These are phyloP conservation scores for Globodera ellingtonae DNA, from an alignment of 1,140 invertebrate genomes.

Conservation along the genomic window DNA sequence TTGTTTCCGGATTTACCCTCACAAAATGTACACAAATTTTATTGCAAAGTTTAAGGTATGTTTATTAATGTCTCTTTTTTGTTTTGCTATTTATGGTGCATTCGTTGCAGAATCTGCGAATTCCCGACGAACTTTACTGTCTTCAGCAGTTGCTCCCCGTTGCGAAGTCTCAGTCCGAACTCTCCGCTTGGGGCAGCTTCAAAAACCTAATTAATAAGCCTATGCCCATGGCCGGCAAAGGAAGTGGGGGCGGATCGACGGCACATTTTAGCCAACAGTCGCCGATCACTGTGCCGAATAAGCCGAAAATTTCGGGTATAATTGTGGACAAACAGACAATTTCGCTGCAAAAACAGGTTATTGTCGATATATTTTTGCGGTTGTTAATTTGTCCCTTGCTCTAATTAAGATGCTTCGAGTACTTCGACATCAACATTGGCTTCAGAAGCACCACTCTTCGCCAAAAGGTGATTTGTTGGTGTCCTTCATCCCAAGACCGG, in stretches of 20 bases:
- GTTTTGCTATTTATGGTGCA: constrained; percentile 5
- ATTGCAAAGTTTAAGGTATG: constrained; percentile 48
- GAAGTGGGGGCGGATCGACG: constrained; percentile 1
- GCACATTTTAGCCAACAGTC: constrained; percentile 17
- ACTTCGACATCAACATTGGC: neutral
- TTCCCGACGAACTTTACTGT: constrained; percentile 46
- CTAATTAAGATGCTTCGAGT: constrained; percentile 22
- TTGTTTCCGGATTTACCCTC: constrained; percentile 38
- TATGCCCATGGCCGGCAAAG: neutral
- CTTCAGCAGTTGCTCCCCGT: constrained; percentile 45
- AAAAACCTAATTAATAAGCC: constrained; percentile 34
- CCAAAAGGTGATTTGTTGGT: constrained; percentile 12
- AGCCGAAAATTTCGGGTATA: constrained; percentile 41
- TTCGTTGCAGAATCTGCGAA: constrained; percentile 33
- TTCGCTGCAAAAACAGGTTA: constrained; percentile 17
- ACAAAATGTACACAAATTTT: constrained; percentile 36
- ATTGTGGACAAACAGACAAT: constrained; percentile 22
- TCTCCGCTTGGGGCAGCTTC: constrained; percentile 52
- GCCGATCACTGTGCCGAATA: constrained; percentile 14
- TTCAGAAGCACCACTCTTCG: neutral
- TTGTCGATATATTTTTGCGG: neutral
- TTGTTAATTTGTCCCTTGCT: constrained; percentile 28
- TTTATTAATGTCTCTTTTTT: constrained; percentile 1
- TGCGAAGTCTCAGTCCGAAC: constrained; percentile 39
- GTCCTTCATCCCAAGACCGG: constrained; percentile 17